Percentiles rank a stretch among this genome's conserved stretches.
These are phyloP conservation scores for Dolichallabes microphthalmus DNA, from an alignment of 2,113 vertebrate species.

Conservation along the genomic window DNA sequence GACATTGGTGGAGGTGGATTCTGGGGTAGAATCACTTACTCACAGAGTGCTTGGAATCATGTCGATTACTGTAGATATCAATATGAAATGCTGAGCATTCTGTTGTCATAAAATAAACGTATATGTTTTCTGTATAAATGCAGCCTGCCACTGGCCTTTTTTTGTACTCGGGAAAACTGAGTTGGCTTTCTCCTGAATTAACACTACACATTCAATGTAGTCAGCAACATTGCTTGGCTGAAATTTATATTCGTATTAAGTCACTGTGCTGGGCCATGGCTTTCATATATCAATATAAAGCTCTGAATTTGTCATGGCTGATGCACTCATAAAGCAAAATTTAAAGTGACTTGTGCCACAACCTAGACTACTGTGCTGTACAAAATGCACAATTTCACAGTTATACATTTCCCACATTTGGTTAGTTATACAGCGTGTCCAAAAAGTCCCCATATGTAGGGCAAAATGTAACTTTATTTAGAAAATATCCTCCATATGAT, in stretches of 20 bases:
- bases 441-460: no score
- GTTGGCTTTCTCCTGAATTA: slow-evolving; percentile 48
- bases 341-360: slow-evolving; percentile 23
- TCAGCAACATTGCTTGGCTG: slow-evolving; percentile 28
- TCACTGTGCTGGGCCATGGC: slow-evolving; percentile 18
- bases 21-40: slow-evolving; percentile 57
- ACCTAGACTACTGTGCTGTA: not conserved
- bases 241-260: slow-evolving; percentile 35
- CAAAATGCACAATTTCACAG: slow-evolving; percentile 13
- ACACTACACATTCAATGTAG: slow-evolving; percentile 17
- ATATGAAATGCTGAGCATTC: slow-evolving; percentile 52
- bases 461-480: no score
- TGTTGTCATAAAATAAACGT: slow-evolving; percentile 52
- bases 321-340: slow-evolving; percentile 34
- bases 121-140: slow-evolving; percentile 38
- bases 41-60: slow-evolving; percentile 59
- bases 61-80: slow-evolving; percentile 64
- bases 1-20: slow-evolving; percentile 44
- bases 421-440: not conserved
- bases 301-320: slow-evolving; percentile 16
- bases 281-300: slow-evolving; percentile 39
- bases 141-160: slow-evolving; percentile 17
- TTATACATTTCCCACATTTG: not conserved
- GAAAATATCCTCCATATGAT: no score
- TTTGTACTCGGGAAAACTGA: slow-evolving; percentile 50